Base-by-base conservation (phyloP, 2,888 invertebrate species). In the Polymixis lichenea region DNA sequence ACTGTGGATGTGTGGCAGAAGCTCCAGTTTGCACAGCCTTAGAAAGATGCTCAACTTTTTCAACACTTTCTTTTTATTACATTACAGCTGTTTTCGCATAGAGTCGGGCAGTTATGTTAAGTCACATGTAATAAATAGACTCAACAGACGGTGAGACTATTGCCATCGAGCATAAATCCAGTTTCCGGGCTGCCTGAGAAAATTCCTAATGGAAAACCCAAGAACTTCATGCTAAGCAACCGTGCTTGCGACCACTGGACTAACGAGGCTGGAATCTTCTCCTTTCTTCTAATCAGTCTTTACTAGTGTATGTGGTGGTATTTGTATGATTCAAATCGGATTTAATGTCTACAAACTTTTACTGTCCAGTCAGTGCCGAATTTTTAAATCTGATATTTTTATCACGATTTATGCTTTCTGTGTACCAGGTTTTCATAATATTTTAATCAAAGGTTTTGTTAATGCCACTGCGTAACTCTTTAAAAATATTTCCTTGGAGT, bases 1-100 rank as follows among this genome's bases (percentile, higher is more conserved):
- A 25, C 3, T 53, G 38, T n/a, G 43, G 17, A 19, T 9, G 19
- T 32, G 15, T 11, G 1, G 8, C 83, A 88, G 84, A 88, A 87
- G 82, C 43, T 66, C 46, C 13, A 82, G 0, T 76, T 65, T 55
- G 51, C n/a, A 71, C 17, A 38, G 22, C 11, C 53, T 70, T 79
- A 17, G 64, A 19, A 51, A 75, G 8, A 60, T 55, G 3, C 17
- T 25, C 15, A 28, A 15, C 25, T 17, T 15, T 17, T 46, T 19
- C 2, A 22, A 9, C 19, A 32, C 1, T 5, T 28, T n/a, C 25
- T 51, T 51, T 32, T n/a, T n/a, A n/a, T n/a, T n/a, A n/a, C n/a
- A n/a, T n/a, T n/a, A n/a, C n/a, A n/a, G n/a, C n/a, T n/a, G n/a
- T n/a, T n/a, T n/a, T n/a, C n/a, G n/a, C n/a, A n/a, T n/a, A n/a